Base-by-base conservation (phyloP, 2,888 invertebrate species). In the Rotaria socialis region DNA sequence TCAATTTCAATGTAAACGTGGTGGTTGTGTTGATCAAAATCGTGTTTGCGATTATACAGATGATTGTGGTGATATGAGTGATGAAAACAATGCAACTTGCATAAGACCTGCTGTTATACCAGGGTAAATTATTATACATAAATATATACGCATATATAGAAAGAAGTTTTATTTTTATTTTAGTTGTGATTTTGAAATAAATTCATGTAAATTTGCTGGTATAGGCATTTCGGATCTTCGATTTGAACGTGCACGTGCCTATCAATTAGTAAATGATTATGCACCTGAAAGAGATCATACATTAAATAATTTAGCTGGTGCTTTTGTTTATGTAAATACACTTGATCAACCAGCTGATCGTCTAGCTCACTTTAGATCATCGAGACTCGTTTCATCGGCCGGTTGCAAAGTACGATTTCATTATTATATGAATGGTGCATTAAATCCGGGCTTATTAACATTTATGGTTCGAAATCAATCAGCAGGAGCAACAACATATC, bases 51-150 rank as follows among this genome's bases (percentile, higher is more conserved):
- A 90, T 88, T 90, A 88, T 84, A 89, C 89, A 10, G 88, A 90
- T 87, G 89, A 90, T 86, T 90, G 90, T 88, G 90, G 89, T 22
- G 90, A 90, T 85, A 85, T 67, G 8, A 88, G 89, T n/a, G 90
- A 90, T 88, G 90, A 90, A 89, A 75, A 87, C 19, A 60, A 84
- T 22, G 3, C 67, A n/a, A 67, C 52, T 43, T 87, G 87, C 47
- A 16, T 22, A 19, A 55, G 47, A 47, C 24, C 80, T n/a, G 11
- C 0, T 47, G 43, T 80, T 16, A 24, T 85, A 85, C 55, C 85
- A 52, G 43, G 75, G 52, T 58, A 85, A 58, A 50, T n/a, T 1
- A 43, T 16, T 43, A 27, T 8, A 27, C 5, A 60, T 19, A 47
- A 27, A 41, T 5, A 84, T 35, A 35, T 35, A 35, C 35, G 35